Evolutionary conservation across 1,140 invertebrate species (phyloP), one percentile per base, ranked within the genome.

Genomic region (Panulirus ornatus): DNA sequence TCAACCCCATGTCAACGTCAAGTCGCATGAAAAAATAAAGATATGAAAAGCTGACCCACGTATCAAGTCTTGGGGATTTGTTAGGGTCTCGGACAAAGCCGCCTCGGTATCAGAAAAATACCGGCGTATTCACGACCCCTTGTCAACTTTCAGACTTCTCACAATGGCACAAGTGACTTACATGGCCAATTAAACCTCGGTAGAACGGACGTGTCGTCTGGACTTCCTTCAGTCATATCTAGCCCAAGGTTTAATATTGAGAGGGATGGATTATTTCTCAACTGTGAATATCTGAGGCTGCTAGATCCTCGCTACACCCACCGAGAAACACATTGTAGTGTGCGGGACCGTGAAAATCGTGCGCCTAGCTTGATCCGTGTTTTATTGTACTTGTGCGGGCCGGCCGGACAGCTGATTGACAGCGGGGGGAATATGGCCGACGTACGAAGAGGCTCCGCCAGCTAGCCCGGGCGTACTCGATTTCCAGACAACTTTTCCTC

Each of bases 331-430:
- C 51, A 30, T 34, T 63, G 40, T 58, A 42, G 73, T 38, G 51
- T 19, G 76, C 71, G 40, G 42, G 40, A 88, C 16, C 85, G 76
- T 88, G 85, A 88, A 88, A 88, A 88, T 88, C 85, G 85, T 88
- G 85, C 73, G 16, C 75, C 38, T 27, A 34, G 42, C 70, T 85
- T 47, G 66, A 73, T 85, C 83, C 54, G 19, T 30, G 85, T 88
- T 88, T 88, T 88, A 88, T 88, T 88, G 85, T 88, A 88, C 85
- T 88, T 88, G 85, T 79, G 75, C 75, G 73, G 85, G 14, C 54
- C 85, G 36, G 85, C 42, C 75, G 58, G 85, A 88, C 85, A 88
- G 84, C 47, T 86, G 75, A 87, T 88, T 88, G 85, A 88, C 84
- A 86, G 51, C 8, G 19, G 85, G 75, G 75, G 85, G 85, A 79